Evolutionary conservation across 2,113 vertebrate species (phyloP), one percentile per base, ranked within the genome.

Genomic region (Alouatta palliata): DNA sequence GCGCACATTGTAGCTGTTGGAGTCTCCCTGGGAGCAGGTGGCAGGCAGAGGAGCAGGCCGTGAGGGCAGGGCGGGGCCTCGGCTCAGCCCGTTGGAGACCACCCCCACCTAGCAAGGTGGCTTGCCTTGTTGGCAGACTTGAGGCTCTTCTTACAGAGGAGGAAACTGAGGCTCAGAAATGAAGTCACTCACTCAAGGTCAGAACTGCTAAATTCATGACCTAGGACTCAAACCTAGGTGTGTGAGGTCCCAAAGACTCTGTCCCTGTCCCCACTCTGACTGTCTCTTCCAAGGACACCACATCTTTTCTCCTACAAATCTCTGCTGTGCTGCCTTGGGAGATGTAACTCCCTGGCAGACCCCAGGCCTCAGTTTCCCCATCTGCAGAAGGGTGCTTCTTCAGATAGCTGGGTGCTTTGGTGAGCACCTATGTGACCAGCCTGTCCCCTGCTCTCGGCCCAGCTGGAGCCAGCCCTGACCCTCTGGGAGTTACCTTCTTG

Each of bases 1-100:
- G 91, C 99, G 98, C 90, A 99, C 99, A 0, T 99, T 99, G 98
- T 99, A 99, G 75, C 99, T 99, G 73, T 99, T 99, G 96, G 99
- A 98, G 0, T 99, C 99, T 58, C 98, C 98, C 98, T 99, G 99
- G 1, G 86, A 84, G 2, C 92, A 75, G 56, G 58, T 32, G 27
- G 10, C 19, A 5, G 45, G 40, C 0, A 14, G 76, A n/a, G 30
- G 8, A 56, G 27, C 35, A 8, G 61, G 30, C 14, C 0, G 2
- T 94, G 83, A 58, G 54, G 20, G 12, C 17, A 6, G 49, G 40
- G 45, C 23, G 35, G 27, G 58, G 30, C 20, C 21, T 84, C 3
- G 3, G 64, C 77, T 25, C 21, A 5, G 70, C 32, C 45, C 27
- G 3, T 30, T 23, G 2, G 35, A 66, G 35, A 20, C 84, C 49